Evolutionary conservation across 2,113 vertebrate species (phyloP), one percentile per base, ranked within the genome.

Genomic region (Phocoena sinus): DNA sequence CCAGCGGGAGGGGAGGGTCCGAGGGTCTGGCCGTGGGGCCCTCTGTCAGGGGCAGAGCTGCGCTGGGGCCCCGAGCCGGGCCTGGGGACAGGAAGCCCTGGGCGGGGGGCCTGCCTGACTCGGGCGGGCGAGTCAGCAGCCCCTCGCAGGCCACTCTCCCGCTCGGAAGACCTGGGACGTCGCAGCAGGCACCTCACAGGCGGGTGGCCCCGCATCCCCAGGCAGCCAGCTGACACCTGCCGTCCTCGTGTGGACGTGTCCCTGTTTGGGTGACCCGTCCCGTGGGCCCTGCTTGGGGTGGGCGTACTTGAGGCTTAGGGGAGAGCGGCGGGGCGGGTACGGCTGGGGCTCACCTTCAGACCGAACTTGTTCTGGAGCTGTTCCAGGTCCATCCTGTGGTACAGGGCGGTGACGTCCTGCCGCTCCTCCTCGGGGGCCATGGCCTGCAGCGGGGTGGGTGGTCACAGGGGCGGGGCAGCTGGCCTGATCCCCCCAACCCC

Each of bases 381-480:
- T 18, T 77, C 95, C 36, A 99, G 98, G 44, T 98, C 98, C 99
- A 99, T 99, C 98, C 99, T 99, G 98, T 99, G 99, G 98, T 99
- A 99, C n/a, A 99, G 98, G 93, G 99, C 71, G 0, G 99, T 99
- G 85, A 99, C 99, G 41, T 99, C 99, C 0, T 99, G 99, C n/a
- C 99, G 99, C 68, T 99, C 99, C 94, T 99, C 99, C 89, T 98
- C 99, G 15, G 99, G 99, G 21, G 98, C 99, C 0, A 99, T 99
- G 95, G 99, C 99, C 99, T 99, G 97, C 84, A 15, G 5, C 10
- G 0, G 70, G 23, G 47, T 0, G 0, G 38, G 41, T 0, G 6
- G 74, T 90, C 88, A 93, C 14, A 0, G 9, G 60, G 26, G 31
- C 18, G 0, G 1, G 28, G 14, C 0, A 3, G n/a, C 21, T 0